A percentile compares a stretch with the other conserved stretches of the same genome.
Evolutionary conservation across 2,797 vertebrate species (phyloP).

Genomic region (Anas flavirostris): DNA sequence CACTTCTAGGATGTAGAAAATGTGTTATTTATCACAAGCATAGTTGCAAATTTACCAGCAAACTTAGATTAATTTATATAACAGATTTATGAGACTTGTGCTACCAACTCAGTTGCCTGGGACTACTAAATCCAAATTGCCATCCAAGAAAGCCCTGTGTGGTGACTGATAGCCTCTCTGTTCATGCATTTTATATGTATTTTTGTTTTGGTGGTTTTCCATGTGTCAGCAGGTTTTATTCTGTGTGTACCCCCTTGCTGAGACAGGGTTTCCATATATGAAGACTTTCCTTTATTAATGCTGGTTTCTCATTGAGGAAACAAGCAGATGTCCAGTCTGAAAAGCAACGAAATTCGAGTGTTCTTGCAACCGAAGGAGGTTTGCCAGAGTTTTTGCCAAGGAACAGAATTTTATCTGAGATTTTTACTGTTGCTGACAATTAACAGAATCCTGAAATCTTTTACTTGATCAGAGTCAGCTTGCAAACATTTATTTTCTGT

Average conservation of each 20-base stretch:
- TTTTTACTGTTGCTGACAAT: neutral
- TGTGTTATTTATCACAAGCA: neutral
- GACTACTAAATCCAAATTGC: neutral
- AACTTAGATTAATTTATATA: neutral
- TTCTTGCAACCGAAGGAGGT: accelerated
- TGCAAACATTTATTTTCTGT: neutral
- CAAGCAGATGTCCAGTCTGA: accelerated
- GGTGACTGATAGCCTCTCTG: neutral
- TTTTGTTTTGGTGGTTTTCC: neutral
- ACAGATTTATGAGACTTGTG: neutral
- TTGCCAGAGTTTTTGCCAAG: neutral
- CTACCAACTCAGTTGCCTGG: neutral
- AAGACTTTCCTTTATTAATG: neutral
- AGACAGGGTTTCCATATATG: accelerated
- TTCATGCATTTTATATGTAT: neutral
- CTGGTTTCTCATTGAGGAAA: neutral
- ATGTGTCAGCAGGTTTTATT: neutral
- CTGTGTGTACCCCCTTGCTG: neutral
- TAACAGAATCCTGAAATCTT: neutral
- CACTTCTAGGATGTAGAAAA: neutral
- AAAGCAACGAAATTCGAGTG: neutral
- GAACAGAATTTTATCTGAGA: neutral
- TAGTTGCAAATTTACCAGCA: neutral
- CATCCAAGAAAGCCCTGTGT: neutral
- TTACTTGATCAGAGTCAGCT: neutral